Evolutionary conservation across 2,888 invertebrate species (phyloP).

Genomic region (Hedya salicella): DNA sequence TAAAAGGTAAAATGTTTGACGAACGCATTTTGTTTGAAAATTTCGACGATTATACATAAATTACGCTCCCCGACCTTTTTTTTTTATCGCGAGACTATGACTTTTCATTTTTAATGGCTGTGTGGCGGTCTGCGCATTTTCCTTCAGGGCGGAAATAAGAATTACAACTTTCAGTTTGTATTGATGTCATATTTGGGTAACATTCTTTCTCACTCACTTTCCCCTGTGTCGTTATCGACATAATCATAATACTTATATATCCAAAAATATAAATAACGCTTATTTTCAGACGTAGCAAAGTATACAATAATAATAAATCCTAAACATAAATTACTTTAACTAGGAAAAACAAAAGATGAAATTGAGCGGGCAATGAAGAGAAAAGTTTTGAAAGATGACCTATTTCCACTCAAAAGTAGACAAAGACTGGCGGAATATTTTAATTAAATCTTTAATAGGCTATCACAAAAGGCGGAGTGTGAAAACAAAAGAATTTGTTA

Average conservation of each 20-base stretch:
- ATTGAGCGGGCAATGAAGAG: constrained; percentile 39
- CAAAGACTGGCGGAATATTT: constrained; percentile 31
- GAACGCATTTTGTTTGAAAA: neutral
- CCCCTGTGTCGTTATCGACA: no score
- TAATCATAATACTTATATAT: no score
- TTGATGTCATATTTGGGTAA: no score
- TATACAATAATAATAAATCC: no score
- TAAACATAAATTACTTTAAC: constrained; percentile 25
- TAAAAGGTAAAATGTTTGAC: neutral
- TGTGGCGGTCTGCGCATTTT: neutral
- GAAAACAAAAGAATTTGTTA: constrained; percentile 26
- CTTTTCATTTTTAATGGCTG: neutral
- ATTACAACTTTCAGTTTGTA: neutral
- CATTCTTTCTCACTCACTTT: no score
- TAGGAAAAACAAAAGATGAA: constrained; percentile 39
- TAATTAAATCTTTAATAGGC: constrained; percentile 43
- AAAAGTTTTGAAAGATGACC: constrained; percentile 42
- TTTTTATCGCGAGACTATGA: neutral
- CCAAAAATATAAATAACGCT: no score
- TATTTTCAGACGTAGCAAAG: no score
- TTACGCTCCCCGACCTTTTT: neutral
- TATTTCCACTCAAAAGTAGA: constrained; percentile 37
- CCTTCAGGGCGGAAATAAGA: neutral
- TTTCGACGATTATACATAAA: neutral
- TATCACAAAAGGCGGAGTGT: constrained; percentile 15